A percentile compares a stretch with the other conserved stretches of the same genome.
Evolutionary conservation across 1,140 invertebrate species (phyloP).

Genomic region (Bursaphelenchus mucronatus): DNA sequence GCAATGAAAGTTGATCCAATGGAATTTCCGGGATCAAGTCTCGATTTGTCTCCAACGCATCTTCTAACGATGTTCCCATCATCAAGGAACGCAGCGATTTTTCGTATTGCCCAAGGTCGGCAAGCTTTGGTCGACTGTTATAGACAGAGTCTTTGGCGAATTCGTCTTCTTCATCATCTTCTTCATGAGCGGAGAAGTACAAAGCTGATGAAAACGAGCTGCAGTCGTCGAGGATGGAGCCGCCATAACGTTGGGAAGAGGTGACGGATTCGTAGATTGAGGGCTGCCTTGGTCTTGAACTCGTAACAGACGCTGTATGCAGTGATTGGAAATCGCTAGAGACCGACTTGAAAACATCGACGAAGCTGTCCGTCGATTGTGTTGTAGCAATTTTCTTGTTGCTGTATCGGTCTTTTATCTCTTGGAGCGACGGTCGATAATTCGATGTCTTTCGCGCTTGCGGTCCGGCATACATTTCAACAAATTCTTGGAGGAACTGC

Average conservation of each 20-base stretch:
- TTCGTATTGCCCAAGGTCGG: slow-evolving; percentile 6
- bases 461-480: background rate
- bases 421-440: background rate
- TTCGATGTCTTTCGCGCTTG: background rate
- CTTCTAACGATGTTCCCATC: background rate
- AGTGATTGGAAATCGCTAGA: background rate
- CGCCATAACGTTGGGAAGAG: slow-evolving; percentile 1
- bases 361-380: background rate
- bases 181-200: slow-evolving; percentile 10
- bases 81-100: slow-evolving; percentile 4
- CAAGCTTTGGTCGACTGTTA: background rate
- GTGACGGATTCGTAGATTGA: slow-evolving; percentile 15
- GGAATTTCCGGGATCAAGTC: background rate
- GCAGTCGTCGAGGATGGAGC: slow-evolving; percentile 1
- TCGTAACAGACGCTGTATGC: no score
- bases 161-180: slow-evolving; percentile 4
- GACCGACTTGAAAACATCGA: background rate
- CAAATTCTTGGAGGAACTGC: background rate
- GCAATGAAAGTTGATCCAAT: no score
- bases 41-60: background rate
- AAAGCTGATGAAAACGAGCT: background rate
- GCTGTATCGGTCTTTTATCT: background rate
- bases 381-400: background rate
- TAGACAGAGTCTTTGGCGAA: background rate
- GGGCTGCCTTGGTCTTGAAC: background rate